Evolutionary conservation across 2,888 invertebrate genomes (phyloP).

Genomic region (Ectropis crepuscularia): DNA sequence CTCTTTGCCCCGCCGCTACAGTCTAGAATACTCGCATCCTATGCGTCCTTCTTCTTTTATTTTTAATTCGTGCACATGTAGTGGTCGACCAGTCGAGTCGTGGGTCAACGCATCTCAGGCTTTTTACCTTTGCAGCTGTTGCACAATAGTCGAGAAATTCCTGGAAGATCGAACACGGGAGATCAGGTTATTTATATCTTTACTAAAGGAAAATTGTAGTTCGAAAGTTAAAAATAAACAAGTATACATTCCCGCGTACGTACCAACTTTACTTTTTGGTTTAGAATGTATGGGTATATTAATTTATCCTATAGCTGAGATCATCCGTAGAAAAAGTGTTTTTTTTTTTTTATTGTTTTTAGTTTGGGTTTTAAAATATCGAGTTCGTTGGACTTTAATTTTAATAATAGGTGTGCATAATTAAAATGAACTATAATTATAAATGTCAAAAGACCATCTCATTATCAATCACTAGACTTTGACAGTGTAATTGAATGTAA

Average conservation of each 20-base stretch:
- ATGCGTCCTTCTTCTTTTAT: slow-evolving; percentile 75
- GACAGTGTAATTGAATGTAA: slow-evolving; percentile 42
- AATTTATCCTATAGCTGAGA: too few relatives aligned
- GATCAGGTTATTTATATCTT: slow-evolving; percentile 55
- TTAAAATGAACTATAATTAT: neutral
- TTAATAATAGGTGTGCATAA: neutral
- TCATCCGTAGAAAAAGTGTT: too few relatives aligned
- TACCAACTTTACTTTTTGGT: too few relatives aligned
- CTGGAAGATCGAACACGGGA: slow-evolving; percentile 63
- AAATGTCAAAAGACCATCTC: slow-evolving; percentile 43
- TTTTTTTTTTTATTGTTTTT: slow-evolving; percentile 1
- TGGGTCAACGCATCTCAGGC: slow-evolving; percentile 77
- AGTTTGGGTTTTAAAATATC: slow-evolving; percentile 4
- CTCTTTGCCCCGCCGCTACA: slow-evolving; percentile 57
- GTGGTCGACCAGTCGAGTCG: slow-evolving; percentile 69
- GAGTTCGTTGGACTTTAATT: slow-evolving; percentile 1
- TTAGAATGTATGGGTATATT: too few relatives aligned
- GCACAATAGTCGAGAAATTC: slow-evolving; percentile 79
- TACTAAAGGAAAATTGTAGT: slow-evolving; percentile 24
- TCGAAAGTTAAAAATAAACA: slow-evolving; percentile 31
- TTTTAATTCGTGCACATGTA: slow-evolving; percentile 76
- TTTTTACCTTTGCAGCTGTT: slow-evolving; percentile 80
- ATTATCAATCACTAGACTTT: slow-evolving; percentile 45
- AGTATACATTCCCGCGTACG: neutral
- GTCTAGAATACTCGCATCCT: slow-evolving; percentile 73